Conservation (phyloP, 2,113 vertebrate genomes). For the Notiomystis cincta region DNA sequence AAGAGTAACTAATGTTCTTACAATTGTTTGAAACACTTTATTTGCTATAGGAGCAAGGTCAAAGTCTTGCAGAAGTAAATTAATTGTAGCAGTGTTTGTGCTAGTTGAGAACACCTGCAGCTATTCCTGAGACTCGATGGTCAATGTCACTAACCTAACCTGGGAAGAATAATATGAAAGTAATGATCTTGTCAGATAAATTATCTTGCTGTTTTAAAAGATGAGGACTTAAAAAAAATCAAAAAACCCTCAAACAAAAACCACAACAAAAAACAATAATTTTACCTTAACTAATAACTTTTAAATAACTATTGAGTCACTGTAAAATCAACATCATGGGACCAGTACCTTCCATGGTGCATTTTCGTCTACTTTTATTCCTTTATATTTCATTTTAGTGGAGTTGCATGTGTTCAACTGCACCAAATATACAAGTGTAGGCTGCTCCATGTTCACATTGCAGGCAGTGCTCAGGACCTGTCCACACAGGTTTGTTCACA, state of each 20-base stretch:
- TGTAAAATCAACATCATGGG: not conserved
- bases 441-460: not conserved
- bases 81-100: conserved; percentile 11
- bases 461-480: too few relatives aligned
- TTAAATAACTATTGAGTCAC: not conserved
- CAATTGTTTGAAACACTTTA: conserved; percentile 21
- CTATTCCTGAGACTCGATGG: not conserved
- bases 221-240: not conserved
- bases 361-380: not conserved
- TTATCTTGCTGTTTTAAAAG: not conserved
- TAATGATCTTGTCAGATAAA: not conserved
- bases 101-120: conserved; percentile 10
- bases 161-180: not conserved
- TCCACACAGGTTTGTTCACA: not conserved
- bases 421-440: fast-evolving
- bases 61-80: conserved; percentile 33
- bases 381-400: not conserved
- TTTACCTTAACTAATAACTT: not conserved
- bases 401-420: not conserved
- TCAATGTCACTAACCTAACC: conserved; percentile 2
- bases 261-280: not conserved
- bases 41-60: conserved; percentile 21
- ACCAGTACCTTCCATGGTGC: not conserved
- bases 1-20: conserved; percentile 22
- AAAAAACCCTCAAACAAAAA: too few relatives aligned